These are phyloP conservation scores for Tenthredo distinguenda DNA, from an alignment of 2,888 invertebrate genomes.

Conservation along the genomic window DNA sequence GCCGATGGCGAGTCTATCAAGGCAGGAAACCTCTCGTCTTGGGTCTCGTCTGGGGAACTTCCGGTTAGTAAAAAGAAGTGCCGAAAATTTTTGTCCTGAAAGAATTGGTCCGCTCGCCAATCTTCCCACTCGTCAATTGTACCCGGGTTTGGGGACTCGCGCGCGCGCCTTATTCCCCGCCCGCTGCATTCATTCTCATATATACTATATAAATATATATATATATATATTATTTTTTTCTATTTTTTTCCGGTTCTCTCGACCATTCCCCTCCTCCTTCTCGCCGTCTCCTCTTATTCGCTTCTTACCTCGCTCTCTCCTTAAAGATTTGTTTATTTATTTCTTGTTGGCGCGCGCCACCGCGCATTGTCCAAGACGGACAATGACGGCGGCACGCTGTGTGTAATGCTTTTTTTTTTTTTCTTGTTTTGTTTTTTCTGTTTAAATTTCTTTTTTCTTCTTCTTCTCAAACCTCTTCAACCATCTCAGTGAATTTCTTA, in stretches of 20 bases:
- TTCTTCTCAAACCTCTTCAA: conserved; percentile 28
- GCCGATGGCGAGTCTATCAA: conserved; percentile 33
- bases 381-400: conserved; percentile 61
- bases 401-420: conserved; percentile 54
- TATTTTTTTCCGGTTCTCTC: conserved; percentile 3
- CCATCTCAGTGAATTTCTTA: conserved; percentile 37
- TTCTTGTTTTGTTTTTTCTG: conserved; percentile 56
- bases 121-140: conserved; percentile 47
- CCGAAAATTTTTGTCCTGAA: conserved; percentile 55
- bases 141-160: background rate
- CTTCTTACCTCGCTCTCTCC: conserved; percentile 53
- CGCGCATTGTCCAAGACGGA: conserved; percentile 60
- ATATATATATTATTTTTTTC: conserved; percentile 8
- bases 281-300: conserved; percentile 2
- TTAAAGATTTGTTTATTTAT: conserved; percentile 58
- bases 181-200: background rate
- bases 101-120: conserved; percentile 46
- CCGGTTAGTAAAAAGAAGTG: conserved; percentile 68
- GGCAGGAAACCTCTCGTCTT: conserved; percentile 54
- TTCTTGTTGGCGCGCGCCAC: conserved; percentile 65
- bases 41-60: conserved; percentile 73
- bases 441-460: conserved; percentile 38
- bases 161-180: conserved; percentile 32
- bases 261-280: conserved; percentile 28
- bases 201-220: background rate